phyloP scores from a whole-genome alignment of 2,888 invertebrate genomes.

The Tipula confusa region DNA sequence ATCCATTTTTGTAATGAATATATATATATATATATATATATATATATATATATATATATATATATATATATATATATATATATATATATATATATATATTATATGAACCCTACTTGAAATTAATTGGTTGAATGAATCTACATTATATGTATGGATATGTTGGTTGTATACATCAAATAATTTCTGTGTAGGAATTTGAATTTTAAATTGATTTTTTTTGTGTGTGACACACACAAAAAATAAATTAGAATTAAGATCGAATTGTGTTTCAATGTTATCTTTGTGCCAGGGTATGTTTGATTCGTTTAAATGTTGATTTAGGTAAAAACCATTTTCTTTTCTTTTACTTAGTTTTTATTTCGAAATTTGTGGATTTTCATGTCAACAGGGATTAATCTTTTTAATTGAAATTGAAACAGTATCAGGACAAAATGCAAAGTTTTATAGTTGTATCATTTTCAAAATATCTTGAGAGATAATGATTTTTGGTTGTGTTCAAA shows the following conservation, averaged over 20 bases:
- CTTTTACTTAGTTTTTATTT: conserved; percentile 15
- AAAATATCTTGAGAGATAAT: background rate
- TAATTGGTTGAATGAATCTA: conserved; percentile 25
- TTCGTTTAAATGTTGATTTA: conserved; percentile 12
- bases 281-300: background rate
- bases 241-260: conserved; percentile 12
- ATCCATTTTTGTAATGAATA: background rate
- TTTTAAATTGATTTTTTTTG: background rate
- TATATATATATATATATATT: too few relatives aligned
- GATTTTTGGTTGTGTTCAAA: background rate
- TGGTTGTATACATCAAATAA: background rate
- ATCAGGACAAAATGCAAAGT: background rate
- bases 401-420: background rate
- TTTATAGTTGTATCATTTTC: background rate
- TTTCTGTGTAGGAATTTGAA: background rate
- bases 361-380: conserved; percentile 7
- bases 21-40: too few relatives aligned
- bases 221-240: background rate
- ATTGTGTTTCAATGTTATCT: conserved; percentile 6
- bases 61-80: too few relatives aligned
- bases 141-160: background rate
- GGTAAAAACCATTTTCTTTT: background rate
- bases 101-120: conserved; percentile 9
- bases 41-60: too few relatives aligned
- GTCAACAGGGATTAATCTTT: conserved; percentile 25